Base-by-base conservation (phyloP, 2,113 vertebrate genomes). In the Ptilorrhoa leucosticta region DNA sequence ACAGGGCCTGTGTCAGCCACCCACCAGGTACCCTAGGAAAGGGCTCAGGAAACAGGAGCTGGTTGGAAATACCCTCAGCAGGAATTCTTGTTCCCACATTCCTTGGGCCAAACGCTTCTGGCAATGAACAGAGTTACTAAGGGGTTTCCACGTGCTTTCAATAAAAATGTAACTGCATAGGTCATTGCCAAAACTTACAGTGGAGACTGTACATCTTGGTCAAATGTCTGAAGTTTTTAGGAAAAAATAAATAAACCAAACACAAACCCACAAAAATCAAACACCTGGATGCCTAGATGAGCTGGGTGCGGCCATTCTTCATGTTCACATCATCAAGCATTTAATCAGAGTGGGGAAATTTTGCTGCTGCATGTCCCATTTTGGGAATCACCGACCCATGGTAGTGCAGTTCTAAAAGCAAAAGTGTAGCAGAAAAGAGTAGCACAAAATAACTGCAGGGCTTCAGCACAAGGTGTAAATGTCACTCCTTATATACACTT, bases 1-100 rank as follows among this genome's bases (percentile, higher is more conserved):
- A 1, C 10, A 15, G 31, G 18, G n/a, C 14, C 27, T 20, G 16
- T 0, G 0, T 33, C 20, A 11, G 0, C 23, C 40, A 5, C 13
- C 39, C 17, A 7, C 4, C 21, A 23, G 23, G 15, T 17, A 6
- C 18, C 1, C 11, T 0, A 6, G 23, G 77, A 21, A 33, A 11
- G 8, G 16, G 30, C 57, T 69, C 6, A 1, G 56, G 37, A 17
- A 31, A 8, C 9, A 5, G 11, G 11, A 33, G 3, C 5, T 3
- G 2, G 8, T 7, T 9, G 15, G 65, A 20, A 61, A 33, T 3
- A 3, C 10, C 28, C 64, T 27, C 1, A 3, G 39, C 7, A 10
- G 35, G 33, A 47, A 11, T 31, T 17, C 31, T 0, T 8, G 6
- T 2, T 30, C 53, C n/a, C 40, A 7, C 7, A 3, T 7, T 10